Base-by-base conservation (phyloP, 2,113 vertebrate genomes). In the Nibea coibor region DNA sequence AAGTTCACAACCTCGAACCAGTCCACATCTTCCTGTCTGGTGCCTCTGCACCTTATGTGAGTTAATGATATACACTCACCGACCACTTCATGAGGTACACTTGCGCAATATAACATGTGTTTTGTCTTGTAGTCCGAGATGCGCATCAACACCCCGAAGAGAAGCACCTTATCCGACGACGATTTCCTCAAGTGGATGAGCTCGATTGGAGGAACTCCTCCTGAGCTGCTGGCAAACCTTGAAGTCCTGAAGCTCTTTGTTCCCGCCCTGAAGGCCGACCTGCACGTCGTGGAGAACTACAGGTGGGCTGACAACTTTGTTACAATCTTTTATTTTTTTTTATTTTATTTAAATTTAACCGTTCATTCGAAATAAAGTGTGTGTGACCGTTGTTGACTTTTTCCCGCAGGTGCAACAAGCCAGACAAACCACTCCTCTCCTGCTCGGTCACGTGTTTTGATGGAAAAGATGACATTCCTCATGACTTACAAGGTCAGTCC, bases 1-100 rank as follows among this genome's bases (percentile, higher is more conserved):
- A 90, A 63, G 87, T 89, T 9, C 83, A 96, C 12, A 87, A 93
- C 45, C 5, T 97, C 12, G 94, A 98, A 53, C 96, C 96, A 0
- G 20, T 93, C 39, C 96, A 98, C 80, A 58, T 97, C 9, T 98
- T 98, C 85, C 3, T 96, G 19, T 97, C 96, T 24, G 94, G 94
- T 4, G 83, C 88, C n/a, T 85, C 86, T 9, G 90, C 95, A 20
- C 96, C 94, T 53, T 89, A 93, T 0, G 95, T 97, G 88, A 97
- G 90, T 80, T 35, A 39, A 39, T 39, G 1, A 39, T 9, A 39
- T 39, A 9, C 35, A 39, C 35, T 39, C 35, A 39, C 35, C 35
- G 35, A 39, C 35, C 35, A 2, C 35, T 39, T 39, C 35, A 39
- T 39, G 8, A 39, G 35, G 35, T 39, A 39, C 31, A 35, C 31